phyloP scores from a whole-genome alignment of 2,797 vertebrate species.

The Rhodeus uyekii region DNA sequence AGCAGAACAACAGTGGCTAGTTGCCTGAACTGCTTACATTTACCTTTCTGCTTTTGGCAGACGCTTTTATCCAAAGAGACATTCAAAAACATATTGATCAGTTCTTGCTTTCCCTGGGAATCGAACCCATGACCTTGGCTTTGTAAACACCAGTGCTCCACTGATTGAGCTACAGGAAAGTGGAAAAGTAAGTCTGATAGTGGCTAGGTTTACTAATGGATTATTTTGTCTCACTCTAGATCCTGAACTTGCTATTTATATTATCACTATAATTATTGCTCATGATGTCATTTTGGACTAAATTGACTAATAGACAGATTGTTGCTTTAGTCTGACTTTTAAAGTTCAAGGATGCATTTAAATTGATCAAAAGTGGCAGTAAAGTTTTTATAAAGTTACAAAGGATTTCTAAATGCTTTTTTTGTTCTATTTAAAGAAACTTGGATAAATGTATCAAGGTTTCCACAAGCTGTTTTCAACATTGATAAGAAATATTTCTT shows the following conservation, averaged over 20 bases:
- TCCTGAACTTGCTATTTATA: not conserved
- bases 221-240: not conserved
- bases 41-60: no score
- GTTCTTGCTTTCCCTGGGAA: no score
- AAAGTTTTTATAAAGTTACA: not conserved
- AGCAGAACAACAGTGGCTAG: not conserved
- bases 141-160: no score
- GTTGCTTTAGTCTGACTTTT: not conserved
- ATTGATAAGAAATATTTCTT: not conserved
- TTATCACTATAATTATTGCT: not conserved
- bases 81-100: no score
- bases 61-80: no score
- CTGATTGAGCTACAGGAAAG: no score
- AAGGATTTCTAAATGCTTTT: not conserved
- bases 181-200: no score
- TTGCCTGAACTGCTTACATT: not conserved
- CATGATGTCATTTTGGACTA: not conserved
- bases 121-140: no score
- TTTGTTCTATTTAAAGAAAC: not conserved
- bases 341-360: not conserved
- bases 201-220: not conserved
- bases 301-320: not conserved
- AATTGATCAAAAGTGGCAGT: not conserved
- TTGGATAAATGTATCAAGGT: not conserved
- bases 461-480: not conserved